These are phyloP conservation scores for Cephus pygmeus DNA, from an alignment of 2,888 invertebrate species.

Conservation along the genomic window DNA sequence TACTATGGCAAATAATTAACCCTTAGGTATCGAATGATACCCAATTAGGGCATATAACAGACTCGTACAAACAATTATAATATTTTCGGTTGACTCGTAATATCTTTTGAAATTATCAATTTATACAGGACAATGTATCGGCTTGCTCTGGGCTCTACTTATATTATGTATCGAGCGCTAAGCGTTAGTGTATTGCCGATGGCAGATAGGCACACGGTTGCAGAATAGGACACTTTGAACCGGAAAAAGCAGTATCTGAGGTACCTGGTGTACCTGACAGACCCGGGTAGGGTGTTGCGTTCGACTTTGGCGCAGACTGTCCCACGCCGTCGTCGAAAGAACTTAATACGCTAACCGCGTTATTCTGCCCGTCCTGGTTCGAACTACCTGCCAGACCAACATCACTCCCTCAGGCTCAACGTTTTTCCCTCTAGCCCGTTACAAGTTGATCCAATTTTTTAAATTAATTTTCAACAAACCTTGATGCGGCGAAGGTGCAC, in stretches of 20 bases:
- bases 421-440: background rate
- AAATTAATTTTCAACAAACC: constrained; percentile 64
- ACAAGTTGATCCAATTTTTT: background rate
- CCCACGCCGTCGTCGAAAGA: background rate
- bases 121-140: background rate
- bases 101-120: background rate
- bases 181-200: background rate
- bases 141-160: background rate
- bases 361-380: background rate
- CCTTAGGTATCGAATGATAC: no score
- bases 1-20: no score
- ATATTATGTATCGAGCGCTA: background rate
- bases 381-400: background rate
- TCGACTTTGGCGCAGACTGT: background rate
- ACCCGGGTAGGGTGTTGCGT: background rate
- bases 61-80: no score
- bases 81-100: background rate
- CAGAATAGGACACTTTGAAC: background rate
- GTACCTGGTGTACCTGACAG: background rate
- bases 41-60: no score
- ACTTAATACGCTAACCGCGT: background rate
- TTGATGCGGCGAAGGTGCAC: constrained; percentile 74
- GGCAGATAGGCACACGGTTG: background rate
- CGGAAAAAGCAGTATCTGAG: background rate
- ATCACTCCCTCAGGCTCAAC: background rate